Evolutionary conservation across 2,888 invertebrate species (phyloP), one percentile per base, ranked within the genome.

Genomic region (Brenthis ino): DNA sequence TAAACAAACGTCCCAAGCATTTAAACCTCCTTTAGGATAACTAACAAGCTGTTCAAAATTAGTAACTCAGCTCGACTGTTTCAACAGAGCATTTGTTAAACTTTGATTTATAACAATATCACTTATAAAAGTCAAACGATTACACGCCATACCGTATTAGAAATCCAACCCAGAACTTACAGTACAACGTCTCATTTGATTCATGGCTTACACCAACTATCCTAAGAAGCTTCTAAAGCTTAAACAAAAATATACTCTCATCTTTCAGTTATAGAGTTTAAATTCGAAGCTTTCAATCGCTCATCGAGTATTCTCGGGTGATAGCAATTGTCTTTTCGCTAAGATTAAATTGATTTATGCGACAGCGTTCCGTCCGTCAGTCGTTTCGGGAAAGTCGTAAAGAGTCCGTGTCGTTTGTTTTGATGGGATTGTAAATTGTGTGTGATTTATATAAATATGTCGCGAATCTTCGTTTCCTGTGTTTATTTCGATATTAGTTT

Each of bases 261-360:
- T 53, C 14, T 20, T 48, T 33, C 6, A 14, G 2, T 6, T 20
- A 28, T 20, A 57, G 61, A 66, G 65, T 57, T 68, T 71, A 58
- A 64, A 61, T 65, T 71, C 37, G 37, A 43, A 43, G 57, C n/a
- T 20, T 37, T 57, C 63, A 16, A 57, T n/a, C 24, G 16, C 37
- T 37, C 63, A 16, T 50, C 61, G 57, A 70, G 60, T 65, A 69
- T 68, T 64, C 68, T 57, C 72, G 72, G 71, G 76, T 75, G 75
- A 76, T 79, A 78, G 82, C 86, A 85, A 91, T 90, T 91, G 90
- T 91, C 90, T 90, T 86, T 71, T 68, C 64, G 70, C 37, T 64
- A 33, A 64, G 85, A 89, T 88, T 87, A 89, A 88, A 88, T 87
- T 91, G 90, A 91, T 91, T 91, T 91, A 92, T 85, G 82, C 72